Evolutionary conservation across 2,888 invertebrate genomes (phyloP).

Genomic region (Brachyopa scutellaris): DNA sequence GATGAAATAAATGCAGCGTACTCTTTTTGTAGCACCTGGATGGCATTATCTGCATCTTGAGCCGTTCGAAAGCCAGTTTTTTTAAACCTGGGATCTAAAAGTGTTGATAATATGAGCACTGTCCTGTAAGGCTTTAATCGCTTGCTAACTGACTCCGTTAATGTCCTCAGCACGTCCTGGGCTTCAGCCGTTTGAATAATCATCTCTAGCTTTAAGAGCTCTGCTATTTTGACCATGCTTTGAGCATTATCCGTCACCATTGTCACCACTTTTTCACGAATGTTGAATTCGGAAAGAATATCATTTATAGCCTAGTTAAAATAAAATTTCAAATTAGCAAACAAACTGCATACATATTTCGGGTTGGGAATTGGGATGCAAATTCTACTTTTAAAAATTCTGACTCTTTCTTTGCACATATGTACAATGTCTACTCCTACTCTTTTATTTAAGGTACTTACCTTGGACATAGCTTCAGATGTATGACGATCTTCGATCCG

Average conservation of each 20-base stretch:
- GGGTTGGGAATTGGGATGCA: too few species aligned
- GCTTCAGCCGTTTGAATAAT: too few species aligned
- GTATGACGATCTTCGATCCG: conserved; percentile 1
- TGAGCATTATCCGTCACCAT: neutral
- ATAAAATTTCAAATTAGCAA: neutral
- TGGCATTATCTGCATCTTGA: conserved; percentile 2
- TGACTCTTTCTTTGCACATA: too few species aligned
- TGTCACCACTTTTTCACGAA: neutral
- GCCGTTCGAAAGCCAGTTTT: neutral
- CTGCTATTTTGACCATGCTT: neutral
- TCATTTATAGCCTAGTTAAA: neutral
- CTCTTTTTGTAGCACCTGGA: neutral
- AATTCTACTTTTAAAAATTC: too few species aligned
- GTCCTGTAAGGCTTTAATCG: neutral
- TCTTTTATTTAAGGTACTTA: too few species aligned
- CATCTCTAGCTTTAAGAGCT: neutral
- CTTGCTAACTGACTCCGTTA: neutral
- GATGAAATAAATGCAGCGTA: neutral
- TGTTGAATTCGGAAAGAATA: neutral
- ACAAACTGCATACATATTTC: too few species aligned
- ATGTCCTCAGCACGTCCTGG: neutral
- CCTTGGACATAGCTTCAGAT: neutral
- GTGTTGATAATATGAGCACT: neutral
- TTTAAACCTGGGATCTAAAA: conserved; percentile 4
- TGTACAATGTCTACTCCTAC: too few species aligned